Evolutionary conservation across 2,113 vertebrate genomes (phyloP).

Genomic region (Bos indicus): DNA sequence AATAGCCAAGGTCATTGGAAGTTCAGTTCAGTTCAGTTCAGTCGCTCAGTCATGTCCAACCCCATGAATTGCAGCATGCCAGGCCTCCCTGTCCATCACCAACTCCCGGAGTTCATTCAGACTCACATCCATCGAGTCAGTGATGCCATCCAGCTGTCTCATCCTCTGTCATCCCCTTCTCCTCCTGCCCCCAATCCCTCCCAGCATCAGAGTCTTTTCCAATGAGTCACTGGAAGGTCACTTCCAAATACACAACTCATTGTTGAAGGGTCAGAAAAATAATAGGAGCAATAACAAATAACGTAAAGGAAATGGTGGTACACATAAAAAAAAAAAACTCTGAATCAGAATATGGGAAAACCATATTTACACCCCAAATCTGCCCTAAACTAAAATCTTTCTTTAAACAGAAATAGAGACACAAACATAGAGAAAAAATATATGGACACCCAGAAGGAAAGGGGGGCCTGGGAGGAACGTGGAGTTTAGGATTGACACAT

Average conservation of each 20-base stretch:
- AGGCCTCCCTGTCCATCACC: too few relatives aligned
- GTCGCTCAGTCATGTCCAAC: too few relatives aligned
- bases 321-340: neutral
- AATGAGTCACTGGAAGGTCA: neutral
- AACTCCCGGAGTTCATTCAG: too few relatives aligned
- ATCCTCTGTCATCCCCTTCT: too few relatives aligned
- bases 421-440: neutral
- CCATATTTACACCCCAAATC: neutral
- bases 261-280: neutral
- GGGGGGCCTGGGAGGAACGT: neutral
- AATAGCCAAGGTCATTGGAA: neutral
- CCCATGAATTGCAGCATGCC: too few relatives aligned
- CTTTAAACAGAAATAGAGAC: neutral
- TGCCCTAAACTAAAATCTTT: neutral
- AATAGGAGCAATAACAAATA: neutral
- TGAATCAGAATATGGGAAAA: neutral
- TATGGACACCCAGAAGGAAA: neutral
- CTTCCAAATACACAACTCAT: neutral
- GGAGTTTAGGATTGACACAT: neutral
- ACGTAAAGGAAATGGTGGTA: neutral
- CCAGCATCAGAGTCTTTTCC: too few relatives aligned
- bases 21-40: too few relatives aligned
- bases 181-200: too few relatives aligned
- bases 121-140: too few relatives aligned
- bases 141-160: too few relatives aligned